Conservation (phyloP, 2,113 vertebrate genomes). For the Oreochromis tanganicae region DNA sequence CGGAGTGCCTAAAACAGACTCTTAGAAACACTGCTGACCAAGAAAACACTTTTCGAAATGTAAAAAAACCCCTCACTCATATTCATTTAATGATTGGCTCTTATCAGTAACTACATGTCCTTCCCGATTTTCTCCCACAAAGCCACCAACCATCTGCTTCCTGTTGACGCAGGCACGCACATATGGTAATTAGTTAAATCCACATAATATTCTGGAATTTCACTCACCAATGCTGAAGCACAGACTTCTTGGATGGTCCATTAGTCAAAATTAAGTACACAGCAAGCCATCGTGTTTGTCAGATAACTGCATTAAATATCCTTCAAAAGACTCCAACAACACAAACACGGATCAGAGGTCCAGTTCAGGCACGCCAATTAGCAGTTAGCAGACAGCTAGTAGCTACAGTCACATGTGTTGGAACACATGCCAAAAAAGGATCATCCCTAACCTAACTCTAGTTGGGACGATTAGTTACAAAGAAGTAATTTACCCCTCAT, state of each 20-base stretch:
- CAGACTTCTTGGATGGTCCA: background rate
- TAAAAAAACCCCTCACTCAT: background rate
- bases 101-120: background rate
- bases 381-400: background rate
- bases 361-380: background rate
- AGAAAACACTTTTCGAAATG: background rate
- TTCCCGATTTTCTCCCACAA: background rate
- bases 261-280: background rate
- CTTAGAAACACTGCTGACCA: background rate
- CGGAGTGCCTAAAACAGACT: background rate
- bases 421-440: background rate
- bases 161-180: background rate
- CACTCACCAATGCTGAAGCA: background rate
- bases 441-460: background rate
- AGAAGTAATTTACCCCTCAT: background rate
- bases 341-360: background rate
- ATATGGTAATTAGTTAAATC: background rate
- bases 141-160: background rate
- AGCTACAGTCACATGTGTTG: background rate
- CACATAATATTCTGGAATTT: background rate
- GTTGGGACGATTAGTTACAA: background rate
- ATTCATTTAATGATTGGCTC: background rate
- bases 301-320: background rate
- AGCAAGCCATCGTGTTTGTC: background rate
- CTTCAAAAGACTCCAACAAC: background rate